Base-by-base conservation (phyloP, 2,888 invertebrate species). In the Siphlonurus alternatus region DNA sequence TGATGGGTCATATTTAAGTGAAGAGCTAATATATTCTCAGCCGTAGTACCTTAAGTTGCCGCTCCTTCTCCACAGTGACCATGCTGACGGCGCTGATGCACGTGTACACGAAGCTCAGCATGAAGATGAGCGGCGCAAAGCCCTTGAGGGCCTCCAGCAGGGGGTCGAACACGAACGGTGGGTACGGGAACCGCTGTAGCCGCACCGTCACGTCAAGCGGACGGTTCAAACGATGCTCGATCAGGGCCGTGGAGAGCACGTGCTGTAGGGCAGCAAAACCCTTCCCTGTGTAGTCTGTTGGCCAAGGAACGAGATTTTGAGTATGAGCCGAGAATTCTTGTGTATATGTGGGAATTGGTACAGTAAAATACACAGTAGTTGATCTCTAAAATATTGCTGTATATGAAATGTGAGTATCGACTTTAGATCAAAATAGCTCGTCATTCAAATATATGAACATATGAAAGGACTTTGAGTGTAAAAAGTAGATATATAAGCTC, bases 61-160 rank as follows among this genome's bases (percentile, higher is more conserved):
- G 79, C 74, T 90, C 89, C 72, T 89, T 90, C 74, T 90, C 89
- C 51, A 83, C 78, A 0, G 86, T 84, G 25, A 90, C 79, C 60
- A 82, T 83, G 75, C 88, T 86, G 1, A 87, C 85, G 51, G 87
- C 88, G 70, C 88, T 89, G 19, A 89, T 84, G 63, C 86, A 86
- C 0, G 87, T 84, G 73, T 91, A 89, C 63, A 88, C 84, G 71
- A 89, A 93, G 72, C 89, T 88, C 19, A 93, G 77, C 76, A 91
- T 78, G 23, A 93, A 78, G 61, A 93, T 85, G 67, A 89, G 77
- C 0, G 92, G 87, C 65, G 93, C 80, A 69, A 87, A 80, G 15
- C 78, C 73, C 71, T 84, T 81, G 56, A 92, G 73, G 0, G 83
- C 82, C 51, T 81, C 76, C 1, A 89, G 74, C 23, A 89, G 80